Conservation (phyloP, 2,888 invertebrate species). For the Leucophenga montana region DNA sequence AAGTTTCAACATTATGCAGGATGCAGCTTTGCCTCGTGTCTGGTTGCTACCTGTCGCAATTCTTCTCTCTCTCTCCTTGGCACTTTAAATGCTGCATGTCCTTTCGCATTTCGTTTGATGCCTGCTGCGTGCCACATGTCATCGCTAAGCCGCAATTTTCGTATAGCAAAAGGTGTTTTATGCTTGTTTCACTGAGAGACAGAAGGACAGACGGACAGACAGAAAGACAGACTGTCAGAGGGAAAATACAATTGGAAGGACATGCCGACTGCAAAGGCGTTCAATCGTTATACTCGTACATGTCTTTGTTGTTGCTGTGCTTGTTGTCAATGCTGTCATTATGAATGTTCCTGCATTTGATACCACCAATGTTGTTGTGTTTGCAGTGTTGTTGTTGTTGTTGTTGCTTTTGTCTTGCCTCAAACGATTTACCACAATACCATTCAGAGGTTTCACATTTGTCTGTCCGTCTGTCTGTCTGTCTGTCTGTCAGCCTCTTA, state of each 20-base stretch:
- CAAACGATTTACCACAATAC: not conserved
- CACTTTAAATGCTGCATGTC: not conserved
- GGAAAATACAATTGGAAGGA: too few relatives aligned
- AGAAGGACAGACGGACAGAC: too few relatives aligned
- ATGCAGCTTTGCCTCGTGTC: constrained; percentile 4
- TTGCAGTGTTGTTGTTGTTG: not conserved
- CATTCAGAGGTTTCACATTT: too few relatives aligned
- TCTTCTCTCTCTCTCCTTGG: not conserved
- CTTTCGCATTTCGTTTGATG: not conserved
- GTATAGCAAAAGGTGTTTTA: constrained; percentile 21
- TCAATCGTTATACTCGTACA: constrained; percentile 8
- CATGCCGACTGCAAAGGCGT: not conserved
- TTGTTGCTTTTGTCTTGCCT: not conserved
- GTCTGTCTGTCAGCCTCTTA: constrained; percentile 37
- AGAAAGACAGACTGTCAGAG: too few relatives aligned
- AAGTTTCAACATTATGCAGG: constrained; percentile 21
- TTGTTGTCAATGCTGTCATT: not conserved
- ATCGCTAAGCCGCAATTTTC: constrained; percentile 23
- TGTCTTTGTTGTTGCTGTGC: too few relatives aligned
- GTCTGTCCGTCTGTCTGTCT: not conserved
- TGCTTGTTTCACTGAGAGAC: not conserved
- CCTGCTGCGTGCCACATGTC: constrained; percentile 19
- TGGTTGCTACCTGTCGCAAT: not conserved
- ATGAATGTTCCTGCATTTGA: not conserved
- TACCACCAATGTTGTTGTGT: not conserved